phyloP scores from a whole-genome alignment of 2,113 vertebrate species.

The Plestiodon gilberti region DNA sequence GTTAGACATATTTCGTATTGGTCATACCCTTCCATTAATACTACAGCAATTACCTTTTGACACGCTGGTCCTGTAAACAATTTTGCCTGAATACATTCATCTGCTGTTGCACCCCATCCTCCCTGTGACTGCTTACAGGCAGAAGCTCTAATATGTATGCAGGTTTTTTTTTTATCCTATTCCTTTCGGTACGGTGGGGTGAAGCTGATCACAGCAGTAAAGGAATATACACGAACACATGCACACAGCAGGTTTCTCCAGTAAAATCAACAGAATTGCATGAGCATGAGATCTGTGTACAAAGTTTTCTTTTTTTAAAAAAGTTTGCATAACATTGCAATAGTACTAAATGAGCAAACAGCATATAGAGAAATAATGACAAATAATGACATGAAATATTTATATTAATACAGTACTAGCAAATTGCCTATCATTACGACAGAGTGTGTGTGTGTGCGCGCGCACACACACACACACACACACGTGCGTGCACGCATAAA shows the following conservation, averaged over 20 bases:
- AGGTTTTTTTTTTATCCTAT: neutral
- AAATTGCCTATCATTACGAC: neutral
- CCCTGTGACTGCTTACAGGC: neutral
- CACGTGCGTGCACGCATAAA: too few species aligned
- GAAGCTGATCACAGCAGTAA: neutral
- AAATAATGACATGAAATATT: neutral
- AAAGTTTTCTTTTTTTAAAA: neutral
- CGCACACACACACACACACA: too few species aligned
- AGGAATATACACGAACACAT: neutral
- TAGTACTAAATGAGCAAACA: neutral
- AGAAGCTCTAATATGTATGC: neutral
- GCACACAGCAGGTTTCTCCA: neutral
- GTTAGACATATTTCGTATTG: neutral
- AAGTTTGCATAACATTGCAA: neutral
- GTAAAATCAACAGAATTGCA: neutral
- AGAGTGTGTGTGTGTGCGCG: neutral
- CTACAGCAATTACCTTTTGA: neutral
- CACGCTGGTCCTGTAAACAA: neutral
- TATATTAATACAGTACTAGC: neutral
- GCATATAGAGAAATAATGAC: neutral
- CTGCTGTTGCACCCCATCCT: neutral
- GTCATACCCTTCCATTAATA: neutral
- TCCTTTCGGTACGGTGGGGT: neutral
- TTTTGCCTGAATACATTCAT: neutral
- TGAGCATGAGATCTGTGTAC: neutral